phyloP scores from a whole-genome alignment of 2,113 vertebrate species.

The Cryptotis parvus region DNA sequence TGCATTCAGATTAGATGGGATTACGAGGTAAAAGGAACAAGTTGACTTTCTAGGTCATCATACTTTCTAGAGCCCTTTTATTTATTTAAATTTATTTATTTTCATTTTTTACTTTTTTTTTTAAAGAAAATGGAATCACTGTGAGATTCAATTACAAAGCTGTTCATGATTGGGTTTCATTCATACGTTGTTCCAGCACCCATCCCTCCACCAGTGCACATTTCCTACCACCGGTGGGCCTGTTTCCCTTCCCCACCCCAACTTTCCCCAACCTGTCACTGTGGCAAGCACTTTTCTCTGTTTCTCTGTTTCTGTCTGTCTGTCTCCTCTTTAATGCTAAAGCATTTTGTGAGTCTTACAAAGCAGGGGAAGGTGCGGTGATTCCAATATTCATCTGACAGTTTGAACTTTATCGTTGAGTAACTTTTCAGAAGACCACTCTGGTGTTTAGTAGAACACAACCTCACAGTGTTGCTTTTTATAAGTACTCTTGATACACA shows the following conservation, averaged over 20 bases:
- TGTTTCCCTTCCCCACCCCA: too few relatives aligned
- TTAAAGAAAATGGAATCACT: too few relatives aligned
- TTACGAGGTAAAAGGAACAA: neutral
- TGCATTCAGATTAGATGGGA: neutral
- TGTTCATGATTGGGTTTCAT: too few relatives aligned
- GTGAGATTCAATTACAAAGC: too few relatives aligned
- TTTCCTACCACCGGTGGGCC: too few relatives aligned
- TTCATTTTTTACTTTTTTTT: too few relatives aligned
- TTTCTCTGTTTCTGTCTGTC: too few relatives aligned
- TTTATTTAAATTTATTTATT: too few relatives aligned
- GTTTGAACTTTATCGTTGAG: slow-evolving; percentile 12
- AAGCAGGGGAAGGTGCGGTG: neutral
- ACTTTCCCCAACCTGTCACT: too few relatives aligned
- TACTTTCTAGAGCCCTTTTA: neutral
- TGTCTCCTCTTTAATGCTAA: slow-evolving; percentile 3
- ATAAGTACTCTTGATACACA: neutral
- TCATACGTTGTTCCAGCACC: too few relatives aligned
- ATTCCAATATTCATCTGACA: slow-evolving; percentile 50
- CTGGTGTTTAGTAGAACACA: neutral
- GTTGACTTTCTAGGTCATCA: neutral
- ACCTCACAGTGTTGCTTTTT: slow-evolving; percentile 21
- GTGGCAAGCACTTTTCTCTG: too few relatives aligned
- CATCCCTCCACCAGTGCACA: too few relatives aligned
- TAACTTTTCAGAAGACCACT: neutral
- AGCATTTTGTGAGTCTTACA: neutral